Conservation (phyloP, 2,797 vertebrate species). For the Tragelaphus eurycerus region DNA sequence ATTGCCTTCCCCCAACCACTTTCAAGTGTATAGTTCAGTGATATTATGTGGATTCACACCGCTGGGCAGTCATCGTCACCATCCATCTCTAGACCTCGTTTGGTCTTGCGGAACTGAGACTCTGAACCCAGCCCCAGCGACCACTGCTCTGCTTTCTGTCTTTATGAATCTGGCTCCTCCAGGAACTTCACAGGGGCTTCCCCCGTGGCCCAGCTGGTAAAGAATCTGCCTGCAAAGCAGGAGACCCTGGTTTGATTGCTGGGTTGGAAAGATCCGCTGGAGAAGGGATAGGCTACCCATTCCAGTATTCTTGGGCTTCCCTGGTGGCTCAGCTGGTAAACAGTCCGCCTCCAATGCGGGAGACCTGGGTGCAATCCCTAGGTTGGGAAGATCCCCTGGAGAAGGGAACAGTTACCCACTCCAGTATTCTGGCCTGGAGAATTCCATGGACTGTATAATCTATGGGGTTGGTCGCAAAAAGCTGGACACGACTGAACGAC, state of each 20-base stretch:
- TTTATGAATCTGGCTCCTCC: not conserved
- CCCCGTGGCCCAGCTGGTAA: not conserved
- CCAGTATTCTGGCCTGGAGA: not conserved
- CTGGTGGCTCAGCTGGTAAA: not conserved
- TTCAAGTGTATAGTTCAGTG: not conserved
- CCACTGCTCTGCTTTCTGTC: not conserved
- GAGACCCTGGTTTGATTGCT: no score
- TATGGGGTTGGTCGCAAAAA: not conserved
- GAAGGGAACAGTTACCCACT: not conserved
- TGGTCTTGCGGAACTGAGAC: not conserved
- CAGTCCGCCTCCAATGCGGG: accelerated
- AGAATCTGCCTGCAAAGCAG: not conserved
- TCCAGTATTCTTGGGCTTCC: no score
- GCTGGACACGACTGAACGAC: accelerated
- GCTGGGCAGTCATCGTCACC: not conserved
- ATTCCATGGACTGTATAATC: no score
- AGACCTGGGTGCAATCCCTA: not conserved
- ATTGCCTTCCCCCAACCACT: no score
- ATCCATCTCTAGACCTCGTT: not conserved
- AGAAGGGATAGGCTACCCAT: no score
- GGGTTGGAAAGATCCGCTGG: no score
- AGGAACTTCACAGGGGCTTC: not conserved
- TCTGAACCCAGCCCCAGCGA: not conserved
- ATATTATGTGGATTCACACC: not conserved
- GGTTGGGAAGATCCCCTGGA: not conserved